phyloP scores from a whole-genome alignment of 2,888 invertebrate species.

The Stenurella melanura region DNA sequence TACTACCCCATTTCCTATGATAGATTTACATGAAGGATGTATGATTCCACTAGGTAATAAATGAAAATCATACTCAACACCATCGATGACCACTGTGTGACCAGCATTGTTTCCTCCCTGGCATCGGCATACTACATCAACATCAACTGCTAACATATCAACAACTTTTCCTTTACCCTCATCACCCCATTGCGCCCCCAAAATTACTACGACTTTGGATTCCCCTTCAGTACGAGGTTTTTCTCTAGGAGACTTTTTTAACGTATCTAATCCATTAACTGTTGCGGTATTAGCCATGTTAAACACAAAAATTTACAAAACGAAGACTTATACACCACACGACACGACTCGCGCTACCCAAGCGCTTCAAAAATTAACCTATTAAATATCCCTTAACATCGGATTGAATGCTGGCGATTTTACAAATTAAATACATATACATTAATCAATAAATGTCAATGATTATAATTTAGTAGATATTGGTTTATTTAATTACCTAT shows the following conservation, averaged over 20 bases:
- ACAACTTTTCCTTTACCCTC: slow-evolving; percentile 99
- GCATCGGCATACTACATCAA: slow-evolving; percentile 96
- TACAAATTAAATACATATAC: too few species aligned
- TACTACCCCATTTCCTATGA: slow-evolving; percentile 99
- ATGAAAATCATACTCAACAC: slow-evolving; percentile 97
- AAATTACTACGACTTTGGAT: slow-evolving; percentile 90
- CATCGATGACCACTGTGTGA: slow-evolving; percentile 97
- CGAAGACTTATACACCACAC: too few species aligned
- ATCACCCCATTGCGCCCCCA: slow-evolving; percentile 99
- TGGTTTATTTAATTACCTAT: too few species aligned
- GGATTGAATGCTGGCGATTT: too few species aligned
- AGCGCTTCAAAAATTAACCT: too few species aligned
- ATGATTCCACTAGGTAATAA: slow-evolving; percentile 97
- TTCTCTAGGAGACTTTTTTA: slow-evolving; percentile 72
- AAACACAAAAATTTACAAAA: too few species aligned
- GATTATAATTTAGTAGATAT: too few species aligned
- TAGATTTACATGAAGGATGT: slow-evolving; percentile 90
- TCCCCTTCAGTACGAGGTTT: slow-evolving; percentile 71
- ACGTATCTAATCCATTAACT: slow-evolving; percentile 64
- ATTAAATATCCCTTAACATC: too few species aligned
- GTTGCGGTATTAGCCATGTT: slow-evolving; percentile 14
- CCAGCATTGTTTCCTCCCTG: slow-evolving; percentile 99
- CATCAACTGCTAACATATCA: slow-evolving; percentile 92
- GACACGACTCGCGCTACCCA: too few species aligned
- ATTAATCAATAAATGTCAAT: too few species aligned